These are phyloP conservation scores for Atta colombica DNA, from an alignment of 1,140 invertebrate species.

Conservation along the genomic window DNA sequence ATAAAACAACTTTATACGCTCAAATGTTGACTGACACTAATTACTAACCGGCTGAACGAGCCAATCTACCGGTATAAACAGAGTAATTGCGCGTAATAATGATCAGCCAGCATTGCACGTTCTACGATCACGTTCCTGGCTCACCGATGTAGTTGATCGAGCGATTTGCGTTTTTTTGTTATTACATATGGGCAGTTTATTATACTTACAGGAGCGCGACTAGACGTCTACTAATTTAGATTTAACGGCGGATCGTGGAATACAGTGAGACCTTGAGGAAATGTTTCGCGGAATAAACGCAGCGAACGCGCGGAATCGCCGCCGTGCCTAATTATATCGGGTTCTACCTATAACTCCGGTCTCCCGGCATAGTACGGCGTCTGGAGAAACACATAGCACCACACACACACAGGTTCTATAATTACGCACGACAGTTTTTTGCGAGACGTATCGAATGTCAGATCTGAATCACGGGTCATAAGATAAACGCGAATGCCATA, in stretches of 20 bases:
- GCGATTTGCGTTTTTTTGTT: not conserved
- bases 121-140: conserved; percentile 5
- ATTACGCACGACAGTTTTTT: conserved; percentile 53
- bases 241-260: conserved; percentile 28
- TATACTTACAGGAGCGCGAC: not conserved
- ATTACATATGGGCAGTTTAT: not conserved
- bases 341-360: conserved; percentile 32
- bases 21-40: conserved; percentile 44
- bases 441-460: conserved; percentile 46
- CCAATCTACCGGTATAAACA: conserved; percentile 4
- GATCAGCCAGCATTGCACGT: not conserved
- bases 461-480: conserved; percentile 35
- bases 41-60: conserved; percentile 29
- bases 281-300: conserved; percentile 49
- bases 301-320: conserved; percentile 6
- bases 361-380: conserved; percentile 23
- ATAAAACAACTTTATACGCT: not conserved
- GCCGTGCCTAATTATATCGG: conserved; percentile 47
- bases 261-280: conserved; percentile 33
- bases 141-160: not conserved
- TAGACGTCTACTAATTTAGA: conserved; percentile 14
- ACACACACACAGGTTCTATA: conserved; percentile 35
- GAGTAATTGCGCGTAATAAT: conserved; percentile 15
- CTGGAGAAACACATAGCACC: conserved; percentile 41
- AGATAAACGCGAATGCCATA: conserved; percentile 31